phyloP scores from a whole-genome alignment of 2,797 vertebrate genomes.

The Dermochelys coriacea region DNA sequence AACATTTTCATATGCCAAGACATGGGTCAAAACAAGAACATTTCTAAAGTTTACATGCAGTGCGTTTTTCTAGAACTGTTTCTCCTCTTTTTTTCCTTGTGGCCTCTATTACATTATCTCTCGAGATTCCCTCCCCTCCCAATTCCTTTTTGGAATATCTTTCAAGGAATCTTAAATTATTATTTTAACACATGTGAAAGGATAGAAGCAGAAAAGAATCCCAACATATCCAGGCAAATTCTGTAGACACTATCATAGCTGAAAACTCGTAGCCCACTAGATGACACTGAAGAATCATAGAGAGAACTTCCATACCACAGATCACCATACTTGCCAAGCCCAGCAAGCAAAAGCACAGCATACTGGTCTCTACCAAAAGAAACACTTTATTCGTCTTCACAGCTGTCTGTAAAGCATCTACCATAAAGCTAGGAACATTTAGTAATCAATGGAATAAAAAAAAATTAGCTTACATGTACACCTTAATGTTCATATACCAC shows the following conservation, averaged over 20 bases:
- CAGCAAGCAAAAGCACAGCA: not conserved
- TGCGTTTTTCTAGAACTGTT: constrained; percentile 45
- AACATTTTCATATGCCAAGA: constrained; percentile 56
- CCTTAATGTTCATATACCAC: fast-evolving
- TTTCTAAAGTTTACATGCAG: not conserved
- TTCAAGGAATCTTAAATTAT: not conserved
- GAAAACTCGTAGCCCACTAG: not conserved
- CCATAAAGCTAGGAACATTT: not conserved
- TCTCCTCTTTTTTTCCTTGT: constrained; percentile 23
- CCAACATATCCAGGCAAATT: not conserved
- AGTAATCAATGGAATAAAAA: not conserved
- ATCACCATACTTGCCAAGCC: not conserved
- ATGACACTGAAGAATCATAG: fast-evolving
- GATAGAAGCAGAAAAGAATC: not conserved
- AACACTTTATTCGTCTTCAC: not conserved
- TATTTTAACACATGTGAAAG: constrained; percentile 20
- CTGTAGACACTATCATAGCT: not conserved
- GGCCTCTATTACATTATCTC: not conserved
- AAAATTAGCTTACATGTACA: fast-evolving
- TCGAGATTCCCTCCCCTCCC: constrained; percentile 25
- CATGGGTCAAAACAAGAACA: constrained; percentile 27
- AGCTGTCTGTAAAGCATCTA: not conserved
- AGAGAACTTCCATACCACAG: not conserved
- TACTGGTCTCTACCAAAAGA: fast-evolving
- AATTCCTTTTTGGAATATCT: not conserved